Percentiles rank a stretch among this genome's conserved stretches.
Conservation (phyloP, 2,113 vertebrate genomes). For the Cisticola juncidis region DNA sequence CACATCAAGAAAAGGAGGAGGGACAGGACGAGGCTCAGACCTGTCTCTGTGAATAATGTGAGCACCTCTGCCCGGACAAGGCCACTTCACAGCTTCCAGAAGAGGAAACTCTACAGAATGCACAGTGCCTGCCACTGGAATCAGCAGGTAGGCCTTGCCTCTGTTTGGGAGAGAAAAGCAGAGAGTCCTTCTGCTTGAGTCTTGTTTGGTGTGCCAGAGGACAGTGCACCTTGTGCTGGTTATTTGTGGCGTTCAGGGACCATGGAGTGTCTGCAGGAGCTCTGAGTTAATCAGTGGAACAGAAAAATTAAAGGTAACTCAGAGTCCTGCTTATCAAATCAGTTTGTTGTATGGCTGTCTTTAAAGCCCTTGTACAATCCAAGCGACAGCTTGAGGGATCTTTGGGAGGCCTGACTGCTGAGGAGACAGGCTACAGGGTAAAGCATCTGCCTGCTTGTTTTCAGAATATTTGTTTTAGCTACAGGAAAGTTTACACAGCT, state of each 20-base stretch:
- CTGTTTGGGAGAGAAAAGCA: neutral
- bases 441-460: conserved; percentile 31
- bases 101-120: conserved; percentile 83
- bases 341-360: neutral
- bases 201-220: neutral
- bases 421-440: neutral
- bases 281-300: neutral
- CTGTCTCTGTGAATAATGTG: conserved; percentile 62
- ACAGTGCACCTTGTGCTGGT: neutral
- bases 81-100: conserved; percentile 86
- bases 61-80: conserved; percentile 86
- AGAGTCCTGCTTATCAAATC: neutral
- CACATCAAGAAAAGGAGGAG: conserved; percentile 80
- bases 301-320: neutral
- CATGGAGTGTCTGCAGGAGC: neutral
- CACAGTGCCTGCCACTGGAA: conserved; percentile 55
- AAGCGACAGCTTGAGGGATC: neutral
- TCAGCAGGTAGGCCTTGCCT: conserved; percentile 68
- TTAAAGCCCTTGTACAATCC: neutral
- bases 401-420: neutral
- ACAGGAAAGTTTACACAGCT: conserved; percentile 43
- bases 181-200: neutral
- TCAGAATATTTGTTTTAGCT: conserved; percentile 25
- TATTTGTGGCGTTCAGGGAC: neutral
- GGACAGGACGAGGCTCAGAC: conserved; percentile 68